Conservation (phyloP, 2,888 invertebrate genomes). For the Hecatera dysodea region DNA sequence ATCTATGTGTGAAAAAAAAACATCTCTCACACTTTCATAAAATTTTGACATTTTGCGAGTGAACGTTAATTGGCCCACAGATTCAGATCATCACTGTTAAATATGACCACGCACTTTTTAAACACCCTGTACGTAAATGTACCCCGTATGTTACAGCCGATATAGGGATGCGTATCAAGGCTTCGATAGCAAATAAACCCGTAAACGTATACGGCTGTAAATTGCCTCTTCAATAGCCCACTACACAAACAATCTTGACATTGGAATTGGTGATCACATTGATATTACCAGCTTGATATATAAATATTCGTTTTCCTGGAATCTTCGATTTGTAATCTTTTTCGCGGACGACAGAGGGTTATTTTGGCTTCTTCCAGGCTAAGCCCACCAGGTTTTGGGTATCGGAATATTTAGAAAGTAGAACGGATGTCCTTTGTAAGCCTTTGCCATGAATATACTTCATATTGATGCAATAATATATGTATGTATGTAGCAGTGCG, state of each 20-base stretch:
- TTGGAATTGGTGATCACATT: slow-evolving; percentile 25
- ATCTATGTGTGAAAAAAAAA: no score
- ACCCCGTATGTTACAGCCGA: neutral
- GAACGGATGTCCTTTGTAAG: neutral
- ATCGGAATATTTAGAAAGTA: neutral
- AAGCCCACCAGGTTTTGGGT: neutral
- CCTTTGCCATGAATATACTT: neutral
- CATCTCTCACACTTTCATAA: no score
- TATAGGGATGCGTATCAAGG: slow-evolving; percentile 29
- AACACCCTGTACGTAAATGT: slow-evolving; percentile 1
- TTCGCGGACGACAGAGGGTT: neutral
- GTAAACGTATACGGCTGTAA: slow-evolving; percentile 28
- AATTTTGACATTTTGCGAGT: no score
- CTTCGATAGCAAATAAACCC: slow-evolving; percentile 43
- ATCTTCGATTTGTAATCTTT: neutral
- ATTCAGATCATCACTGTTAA: no score
- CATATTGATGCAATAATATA: neutral
- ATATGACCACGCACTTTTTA: neutral
- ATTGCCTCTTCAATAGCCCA: slow-evolving; percentile 41
- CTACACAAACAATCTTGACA: slow-evolving; percentile 33
- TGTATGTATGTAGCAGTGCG: no score
- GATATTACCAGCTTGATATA: slow-evolving; percentile 33
- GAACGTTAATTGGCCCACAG: no score
- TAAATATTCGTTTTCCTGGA: slow-evolving; percentile 8
- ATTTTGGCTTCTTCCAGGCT: neutral